Percentiles rank a stretch among this genome's conserved stretches.
Conservation (phyloP, 64 coral and sea anemone genomes). For the Dendrophyllia cribrosa region DNA sequence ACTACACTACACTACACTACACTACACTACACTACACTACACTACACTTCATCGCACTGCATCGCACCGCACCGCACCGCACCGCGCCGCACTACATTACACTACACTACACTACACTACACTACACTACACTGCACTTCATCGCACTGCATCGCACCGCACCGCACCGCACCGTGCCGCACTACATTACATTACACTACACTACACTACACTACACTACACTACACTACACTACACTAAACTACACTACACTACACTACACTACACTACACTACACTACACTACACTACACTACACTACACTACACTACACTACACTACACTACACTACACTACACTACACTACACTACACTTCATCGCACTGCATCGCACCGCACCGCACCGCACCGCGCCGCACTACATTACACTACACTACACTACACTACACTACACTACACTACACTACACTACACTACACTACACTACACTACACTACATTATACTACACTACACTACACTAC, state of each 20-base stretch:
- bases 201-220: neutral
- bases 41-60: neutral
- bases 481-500: too few relatives aligned
- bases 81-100: neutral
- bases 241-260: conserved; percentile 50
- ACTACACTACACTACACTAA: conserved; percentile 1
- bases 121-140: neutral
- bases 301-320: too few relatives aligned
- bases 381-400: too few relatives aligned
- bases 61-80: neutral
- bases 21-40: too few relatives aligned
- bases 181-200: neutral
- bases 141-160: neutral
- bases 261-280: conserved; percentile 24
- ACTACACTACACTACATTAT: too few relatives aligned
- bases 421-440: too few relatives aligned
- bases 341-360: too few relatives aligned
- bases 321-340: too few relatives aligned
- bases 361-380: too few relatives aligned
- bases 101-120: neutral
- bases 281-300: neutral
- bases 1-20: too few relatives aligned
- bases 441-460: too few relatives aligned
- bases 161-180: neutral
- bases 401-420: too few relatives aligned